Percentiles rank a stretch among this genome's conserved stretches.
phyloP scores from a whole-genome alignment of 2,888 invertebrate species.

The Aethes cnicana region DNA sequence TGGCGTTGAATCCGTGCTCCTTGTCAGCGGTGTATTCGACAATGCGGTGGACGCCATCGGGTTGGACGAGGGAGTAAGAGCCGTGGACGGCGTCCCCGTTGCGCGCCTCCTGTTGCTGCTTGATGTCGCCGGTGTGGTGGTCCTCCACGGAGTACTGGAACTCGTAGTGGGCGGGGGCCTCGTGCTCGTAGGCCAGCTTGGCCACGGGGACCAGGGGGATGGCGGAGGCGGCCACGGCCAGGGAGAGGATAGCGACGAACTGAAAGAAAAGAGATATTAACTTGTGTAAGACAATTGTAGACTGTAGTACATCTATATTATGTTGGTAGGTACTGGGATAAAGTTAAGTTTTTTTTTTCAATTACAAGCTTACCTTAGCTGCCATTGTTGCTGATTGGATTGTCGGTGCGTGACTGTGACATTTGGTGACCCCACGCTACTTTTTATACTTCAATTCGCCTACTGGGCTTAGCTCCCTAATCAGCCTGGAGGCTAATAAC shows the following conservation, averaged over 20 bases:
- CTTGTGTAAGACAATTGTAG: conserved; percentile 12
- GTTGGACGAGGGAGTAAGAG: conserved; percentile 75
- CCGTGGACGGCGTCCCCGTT: conserved; percentile 70
- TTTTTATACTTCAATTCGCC: conserved; percentile 60
- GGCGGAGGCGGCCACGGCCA: conserved; percentile 54
- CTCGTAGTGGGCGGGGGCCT: conserved; percentile 51
- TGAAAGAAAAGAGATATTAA: conserved; percentile 37
- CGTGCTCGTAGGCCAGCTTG: conserved; percentile 44
- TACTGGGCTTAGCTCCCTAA: conserved; percentile 38
- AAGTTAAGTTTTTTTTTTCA: conserved; percentile 7
- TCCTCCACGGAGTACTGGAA: conserved; percentile 74
- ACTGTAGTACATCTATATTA: too few relatives aligned
- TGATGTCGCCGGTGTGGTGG: conserved; percentile 68
- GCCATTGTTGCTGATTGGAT: conserved; percentile 63
- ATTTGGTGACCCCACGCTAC: conserved; percentile 44
- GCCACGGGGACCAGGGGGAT: conserved; percentile 47
- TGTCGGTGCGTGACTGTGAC: conserved; percentile 56
- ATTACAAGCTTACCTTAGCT: conserved; percentile 53
- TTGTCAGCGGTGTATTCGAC: conserved; percentile 66
- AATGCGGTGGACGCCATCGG: conserved; percentile 70
- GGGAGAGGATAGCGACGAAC: conserved; percentile 57
- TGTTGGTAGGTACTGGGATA: not conserved
- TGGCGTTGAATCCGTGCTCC: conserved; percentile 49
- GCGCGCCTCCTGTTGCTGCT: conserved; percentile 72
- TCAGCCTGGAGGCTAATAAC: conserved; percentile 21